Evolutionary conservation across 2,888 invertebrate species (phyloP), one percentile per base, ranked within the genome.

Genomic region (Ophioninae sp.): DNA sequence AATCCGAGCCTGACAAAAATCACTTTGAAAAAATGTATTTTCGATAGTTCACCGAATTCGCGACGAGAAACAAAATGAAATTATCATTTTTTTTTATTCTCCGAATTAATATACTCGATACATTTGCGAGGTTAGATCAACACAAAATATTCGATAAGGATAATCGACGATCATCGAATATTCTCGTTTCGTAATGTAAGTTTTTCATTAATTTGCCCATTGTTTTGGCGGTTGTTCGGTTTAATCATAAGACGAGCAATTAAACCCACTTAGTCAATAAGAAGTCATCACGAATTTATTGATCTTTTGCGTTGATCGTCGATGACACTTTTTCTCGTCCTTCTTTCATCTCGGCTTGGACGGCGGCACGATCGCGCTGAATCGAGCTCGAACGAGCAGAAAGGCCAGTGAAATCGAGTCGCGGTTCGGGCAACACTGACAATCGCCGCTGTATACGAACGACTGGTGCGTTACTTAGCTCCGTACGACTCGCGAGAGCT

Each of bases 381-480:
- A 70, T 70, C 8, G 13, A 39, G 23, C 56, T 37, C n/a, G 44
- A 61, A 41, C 59, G 13, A 37, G 56, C 62, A 20, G 64, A 64
- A 56, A 50, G 44, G 61, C 50, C n/a, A 13, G 62, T 37, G 75
- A 81, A 72, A 83, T 80, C 79, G 83, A n/a, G n/a, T 80, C 73
- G 83, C 57, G 67, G 62, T 56, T 83, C 76, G 72, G 76, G 79
- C 79, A 73, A 77, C 68, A 61, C 77, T 77, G 77, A 73, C 77
- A 73, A 81, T 81, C 78, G 20, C 69, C 69, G 50, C 69, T 56
- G 69, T 69, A 30, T 78, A 78, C 50, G 78, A 78, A 50, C 78
- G 78, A 78, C 78, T 78, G 78, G 23, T 64, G 70, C 64, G 69
- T 62, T 78, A 37, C 69, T 78, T 78, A 78, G 78, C 70, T 70